phyloP scores from a whole-genome alignment of 2,113 vertebrate species.

The Sebastes schlegelii region DNA sequence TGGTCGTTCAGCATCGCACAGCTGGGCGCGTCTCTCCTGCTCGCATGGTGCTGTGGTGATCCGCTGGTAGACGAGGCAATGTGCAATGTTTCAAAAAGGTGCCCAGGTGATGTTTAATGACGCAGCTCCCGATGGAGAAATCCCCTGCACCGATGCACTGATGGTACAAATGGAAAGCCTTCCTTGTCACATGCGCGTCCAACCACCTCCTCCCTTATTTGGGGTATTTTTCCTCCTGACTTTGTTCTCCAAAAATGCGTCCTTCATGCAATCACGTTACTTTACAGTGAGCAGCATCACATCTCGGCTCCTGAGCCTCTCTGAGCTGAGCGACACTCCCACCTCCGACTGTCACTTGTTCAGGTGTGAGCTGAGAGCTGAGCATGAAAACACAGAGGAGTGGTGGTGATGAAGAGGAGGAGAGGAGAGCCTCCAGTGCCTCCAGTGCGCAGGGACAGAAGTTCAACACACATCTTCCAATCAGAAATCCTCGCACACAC shows the following conservation, averaged over 20 bases:
- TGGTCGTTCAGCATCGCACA: slow-evolving; percentile 85
- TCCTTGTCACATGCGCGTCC: slow-evolving; percentile 61
- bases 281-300: not conserved
- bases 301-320: slow-evolving; percentile 30
- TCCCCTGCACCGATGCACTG: slow-evolving; percentile 22
- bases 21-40: slow-evolving; percentile 74
- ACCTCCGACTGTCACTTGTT: slow-evolving; percentile 38
- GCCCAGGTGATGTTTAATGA: slow-evolving; percentile 15
- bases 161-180: slow-evolving; percentile 53
- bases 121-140: slow-evolving; percentile 34
- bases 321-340: slow-evolving; percentile 1
- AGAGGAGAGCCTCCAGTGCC: slow-evolving; percentile 1
- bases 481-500: not conserved
- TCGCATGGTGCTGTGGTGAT: slow-evolving; percentile 75
- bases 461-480: slow-evolving; percentile 19
- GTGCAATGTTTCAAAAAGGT: slow-evolving; percentile 22
- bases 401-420: not conserved
- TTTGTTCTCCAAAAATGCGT: slow-evolving; percentile 41
- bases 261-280: not conserved
- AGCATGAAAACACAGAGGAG: slow-evolving; percentile 48
- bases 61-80: slow-evolving; percentile 21
- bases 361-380: slow-evolving; percentile 68
- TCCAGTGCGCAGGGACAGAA: slow-evolving; percentile 57
- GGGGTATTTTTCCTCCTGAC: slow-evolving; percentile 11
- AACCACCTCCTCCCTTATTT: slow-evolving; percentile 23